Evolutionary conservation across 2,888 invertebrate species (phyloP), one percentile per base, ranked within the genome.

Genomic region (Mellilla xanthometata): DNA sequence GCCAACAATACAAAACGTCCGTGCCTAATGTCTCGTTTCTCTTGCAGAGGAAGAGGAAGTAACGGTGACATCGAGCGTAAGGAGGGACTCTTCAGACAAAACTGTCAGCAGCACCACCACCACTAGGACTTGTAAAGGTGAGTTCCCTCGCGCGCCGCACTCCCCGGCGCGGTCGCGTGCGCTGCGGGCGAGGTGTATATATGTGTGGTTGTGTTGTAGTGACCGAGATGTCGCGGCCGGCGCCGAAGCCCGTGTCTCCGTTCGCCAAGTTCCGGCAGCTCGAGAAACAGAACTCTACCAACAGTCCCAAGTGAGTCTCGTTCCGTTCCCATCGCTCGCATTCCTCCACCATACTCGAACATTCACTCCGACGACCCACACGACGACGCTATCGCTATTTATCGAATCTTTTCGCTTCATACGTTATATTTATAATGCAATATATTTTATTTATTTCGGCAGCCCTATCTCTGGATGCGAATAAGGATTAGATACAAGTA

Each of bases 211-310:
- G 7, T 41, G n/a, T 43, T 22, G 9, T 86, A 91, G 92, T 93
- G 76, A 90, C 89, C 65, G 91, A 91, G 72, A 91, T 77, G 75
- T 74, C 76, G 48, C 78, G 80, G 64, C 71, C 83, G 80, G 90
- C 81, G 53, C 90, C 80, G 78, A 95, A 93, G 80, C 93, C 94
- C 61, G 92, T 94, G 74, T 96, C 96, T 68, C 95, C 97, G 56
- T 96, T 97, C 88, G 94, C 96, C 75, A 97, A 96, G 91, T 97
- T 97, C 91, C 94, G 95, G 81, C 96, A 97, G 91, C 92, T 97
- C 83, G 97, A 97, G 84, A 94, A 94, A 78, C 95, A 96, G 88
- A 95, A 94, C 82, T 95, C 95, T 67, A 91, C 92, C 72, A 93
- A 93, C 75, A 91, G 93, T 69, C 94, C 95, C 83, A 95, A 95